Conservation (phyloP, 2,113 vertebrate species). For the Pachyramphus minor region DNA sequence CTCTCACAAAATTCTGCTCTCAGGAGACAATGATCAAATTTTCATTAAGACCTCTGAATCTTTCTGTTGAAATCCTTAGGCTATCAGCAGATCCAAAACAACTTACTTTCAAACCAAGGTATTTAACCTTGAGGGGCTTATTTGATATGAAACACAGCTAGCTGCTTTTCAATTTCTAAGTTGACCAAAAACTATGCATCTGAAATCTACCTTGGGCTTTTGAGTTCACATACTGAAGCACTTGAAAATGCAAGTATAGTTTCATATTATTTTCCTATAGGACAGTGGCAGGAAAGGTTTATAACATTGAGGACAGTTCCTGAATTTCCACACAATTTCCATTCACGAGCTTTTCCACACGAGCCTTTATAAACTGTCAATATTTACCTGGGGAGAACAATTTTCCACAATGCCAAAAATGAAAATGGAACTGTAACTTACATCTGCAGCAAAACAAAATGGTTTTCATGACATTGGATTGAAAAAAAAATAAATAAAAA, state of each 20-base stretch:
- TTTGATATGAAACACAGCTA: neutral
- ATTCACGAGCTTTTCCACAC: neutral
- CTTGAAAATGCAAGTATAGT: neutral
- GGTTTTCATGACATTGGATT: neutral
- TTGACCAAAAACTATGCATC: neutral
- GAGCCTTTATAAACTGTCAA: neutral
- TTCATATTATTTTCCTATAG: neutral
- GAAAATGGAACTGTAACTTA: neutral
- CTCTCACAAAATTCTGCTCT: neutral
- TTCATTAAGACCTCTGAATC: conserved; percentile 17
- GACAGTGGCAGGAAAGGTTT: neutral
- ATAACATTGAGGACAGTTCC: neutral
- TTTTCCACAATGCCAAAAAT: neutral
- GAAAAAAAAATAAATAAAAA: neutral
- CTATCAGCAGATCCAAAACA: conserved; percentile 15
- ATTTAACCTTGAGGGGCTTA: neutral
- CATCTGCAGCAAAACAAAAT: neutral
- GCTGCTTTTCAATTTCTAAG: neutral
- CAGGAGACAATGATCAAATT: neutral
- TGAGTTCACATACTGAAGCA: neutral
- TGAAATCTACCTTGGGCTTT: conserved; percentile 3
- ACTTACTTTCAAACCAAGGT: neutral
- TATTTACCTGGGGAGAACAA: neutral
- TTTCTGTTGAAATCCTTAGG: neutral
- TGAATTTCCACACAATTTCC: neutral